phyloP scores from a whole-genome alignment of 2,888 invertebrate genomes.

The Amaurobius ferox region DNA sequence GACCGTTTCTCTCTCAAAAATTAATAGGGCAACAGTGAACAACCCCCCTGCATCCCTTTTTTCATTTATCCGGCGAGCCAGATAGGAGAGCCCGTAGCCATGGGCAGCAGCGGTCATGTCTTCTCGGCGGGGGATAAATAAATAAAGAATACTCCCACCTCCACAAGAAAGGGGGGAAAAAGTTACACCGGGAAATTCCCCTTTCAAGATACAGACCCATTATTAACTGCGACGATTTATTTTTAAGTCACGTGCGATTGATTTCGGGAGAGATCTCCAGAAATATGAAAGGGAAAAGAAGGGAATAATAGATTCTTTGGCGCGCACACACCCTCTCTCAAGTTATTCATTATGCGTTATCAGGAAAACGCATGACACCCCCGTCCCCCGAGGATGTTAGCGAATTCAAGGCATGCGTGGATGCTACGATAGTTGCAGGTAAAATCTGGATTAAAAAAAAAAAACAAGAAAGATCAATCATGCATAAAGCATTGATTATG shows the following conservation, averaged over 20 bases:
- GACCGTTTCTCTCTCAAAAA: no score
- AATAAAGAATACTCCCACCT: slow-evolving; percentile 14
- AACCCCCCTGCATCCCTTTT: slow-evolving; percentile 48
- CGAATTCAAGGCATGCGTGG: no score
- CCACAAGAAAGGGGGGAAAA: slow-evolving; percentile 5
- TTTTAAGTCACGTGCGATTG: slow-evolving; percentile 71
- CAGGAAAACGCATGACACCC: background rate
- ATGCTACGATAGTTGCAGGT: no score
- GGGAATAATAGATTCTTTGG: slow-evolving; percentile 45
- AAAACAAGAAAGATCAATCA: no score
- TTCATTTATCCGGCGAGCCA: slow-evolving; percentile 33
- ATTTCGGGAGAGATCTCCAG: slow-evolving; percentile 55
- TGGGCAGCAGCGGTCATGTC: slow-evolving; percentile 50
- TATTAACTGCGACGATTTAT: slow-evolving; percentile 68
- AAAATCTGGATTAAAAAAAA: no score
- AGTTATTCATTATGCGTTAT: slow-evolving; percentile 65
- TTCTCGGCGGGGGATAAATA: slow-evolving; percentile 34
- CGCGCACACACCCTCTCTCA: slow-evolving; percentile 25
- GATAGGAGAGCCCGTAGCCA: slow-evolving; percentile 53
- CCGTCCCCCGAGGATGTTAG: no score
- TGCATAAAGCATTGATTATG: no score
- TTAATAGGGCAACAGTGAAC: slow-evolving; percentile 2
- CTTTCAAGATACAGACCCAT: slow-evolving; percentile 49
- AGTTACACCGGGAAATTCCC: slow-evolving; percentile 11
- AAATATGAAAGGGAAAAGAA: slow-evolving; percentile 37